Evolutionary conservation across 37 sponge, comb jelly and placozoan genomes (phyloP), one percentile per base, ranked within the genome.

Genomic region (Mnemiopsis leidyi): DNA sequence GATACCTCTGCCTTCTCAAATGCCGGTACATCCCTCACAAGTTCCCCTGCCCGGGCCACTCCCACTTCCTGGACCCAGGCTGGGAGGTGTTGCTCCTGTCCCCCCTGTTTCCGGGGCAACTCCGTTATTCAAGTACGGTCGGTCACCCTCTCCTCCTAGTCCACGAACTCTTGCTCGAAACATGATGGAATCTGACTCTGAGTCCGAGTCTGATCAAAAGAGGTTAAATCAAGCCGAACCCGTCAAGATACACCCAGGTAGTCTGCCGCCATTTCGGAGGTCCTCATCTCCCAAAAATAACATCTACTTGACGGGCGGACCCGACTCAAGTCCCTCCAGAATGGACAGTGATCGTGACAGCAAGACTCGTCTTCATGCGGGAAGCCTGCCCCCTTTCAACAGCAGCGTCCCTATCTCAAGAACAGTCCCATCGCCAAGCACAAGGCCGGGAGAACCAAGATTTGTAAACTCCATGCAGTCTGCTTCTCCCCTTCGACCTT

Each of bases 331-430:
- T 1, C 34, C 34, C 33, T 77, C 79, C 3, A 33, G 3, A 20
- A 48, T 48, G 61, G 61, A 48, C 9, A 18, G 9, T 48, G 61
- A 5, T 13, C 13, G 9, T 48, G 61, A 5, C 61, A 48, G 61
- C 13, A 48, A 48, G 9, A 13, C 61, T 48, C 61, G 61, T 18
- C 1, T 77, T 32, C 79, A 77, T 32, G 79, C 79, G 26, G 79
- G 79, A 0, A 77, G 79, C 33, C 36, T 77, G 3, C 79, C 79
- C 18, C 79, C 79, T 34, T 77, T 77, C 36, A 77, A 77, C 33
- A 32, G 32, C 32, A 77, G 35, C 33, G 79, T 77, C 20, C 20
- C 79, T 1, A 13, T 77, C 36, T 16, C 32, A 1, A 77, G 35
- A 32, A 77, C 32, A 34, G 32, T 26, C 36, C 32, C 79, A 7